A percentile compares a stretch with the other conserved stretches of the same genome.
These are phyloP conservation scores for Ganaspis sp. DNA, from an alignment of 1,140 invertebrate species.

Conservation along the genomic window DNA sequence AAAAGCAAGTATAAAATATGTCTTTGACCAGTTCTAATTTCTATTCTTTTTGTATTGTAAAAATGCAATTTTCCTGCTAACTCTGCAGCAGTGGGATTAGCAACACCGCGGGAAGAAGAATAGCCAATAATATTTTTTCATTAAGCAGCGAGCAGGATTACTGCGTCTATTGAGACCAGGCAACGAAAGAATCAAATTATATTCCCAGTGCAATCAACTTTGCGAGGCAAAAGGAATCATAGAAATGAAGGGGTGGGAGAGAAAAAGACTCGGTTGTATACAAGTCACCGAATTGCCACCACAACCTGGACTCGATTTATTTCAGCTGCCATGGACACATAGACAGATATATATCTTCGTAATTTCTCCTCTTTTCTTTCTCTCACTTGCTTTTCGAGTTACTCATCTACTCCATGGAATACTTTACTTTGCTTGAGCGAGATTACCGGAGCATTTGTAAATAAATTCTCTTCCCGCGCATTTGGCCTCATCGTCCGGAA, in stretches of 20 bases:
- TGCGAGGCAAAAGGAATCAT: conserved; percentile 58
- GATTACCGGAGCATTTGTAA: conserved; percentile 60
- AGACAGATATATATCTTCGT: conserved; percentile 46
- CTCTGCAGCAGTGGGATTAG: conserved; percentile 39
- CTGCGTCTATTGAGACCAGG: conserved; percentile 58
- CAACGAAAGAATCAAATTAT: conserved; percentile 71
- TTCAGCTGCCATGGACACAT: conserved; percentile 50
- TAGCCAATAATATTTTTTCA: conserved; percentile 71
- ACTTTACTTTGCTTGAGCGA: conserved; percentile 32
- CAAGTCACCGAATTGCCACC: conserved; percentile 35
- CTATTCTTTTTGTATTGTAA: conserved; percentile 44
- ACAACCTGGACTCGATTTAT: conserved; percentile 52
- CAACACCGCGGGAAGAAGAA: conserved; percentile 51
- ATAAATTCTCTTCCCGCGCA: conserved; percentile 52
- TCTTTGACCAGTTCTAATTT: not conserved
- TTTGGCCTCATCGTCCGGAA: conserved; percentile 35
- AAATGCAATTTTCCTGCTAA: conserved; percentile 51
- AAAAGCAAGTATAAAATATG: not conserved
- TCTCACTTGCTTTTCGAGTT: conserved; percentile 38
- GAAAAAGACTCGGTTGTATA: conserved; percentile 46
- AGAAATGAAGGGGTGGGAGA: conserved; percentile 33
- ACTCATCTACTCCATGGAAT: not conserved
- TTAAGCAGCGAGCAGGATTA: conserved; percentile 65
- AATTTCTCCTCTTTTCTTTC: conserved; percentile 34
- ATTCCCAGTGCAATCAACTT: conserved; percentile 72